Percentiles rank a stretch among this genome's conserved stretches.
Evolutionary conservation across 2,888 invertebrate genomes (phyloP).

Genomic region (Spodoptera picta): DNA sequence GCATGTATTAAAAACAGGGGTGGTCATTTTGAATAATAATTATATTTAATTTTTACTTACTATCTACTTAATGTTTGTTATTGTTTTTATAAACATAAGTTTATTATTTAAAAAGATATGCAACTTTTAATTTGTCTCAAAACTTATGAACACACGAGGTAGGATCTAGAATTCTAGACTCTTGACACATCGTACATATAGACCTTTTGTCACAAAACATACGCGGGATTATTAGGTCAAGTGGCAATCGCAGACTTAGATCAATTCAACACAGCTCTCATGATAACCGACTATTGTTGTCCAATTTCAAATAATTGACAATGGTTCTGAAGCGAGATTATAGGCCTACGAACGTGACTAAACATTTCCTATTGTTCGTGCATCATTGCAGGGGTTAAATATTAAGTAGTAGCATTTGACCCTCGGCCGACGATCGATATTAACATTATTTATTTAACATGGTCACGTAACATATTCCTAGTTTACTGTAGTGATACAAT

Average conservation of each 20-base stretch:
- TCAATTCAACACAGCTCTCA: slow-evolving; percentile 1
- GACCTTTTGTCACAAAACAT: not conserved
- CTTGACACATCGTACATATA: too few species aligned
- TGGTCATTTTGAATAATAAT: too few species aligned
- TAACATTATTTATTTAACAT: slow-evolving; percentile 2
- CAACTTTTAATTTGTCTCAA: too few species aligned
- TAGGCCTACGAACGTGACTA: not conserved
- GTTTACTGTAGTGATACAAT: too few species aligned
- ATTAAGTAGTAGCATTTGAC: slow-evolving; percentile 27
- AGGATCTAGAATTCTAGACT: too few species aligned
- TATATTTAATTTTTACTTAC: too few species aligned
- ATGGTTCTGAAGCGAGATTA: too few species aligned
- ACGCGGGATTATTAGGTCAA: slow-evolving; percentile 3
- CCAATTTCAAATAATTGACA: slow-evolving; percentile 31
- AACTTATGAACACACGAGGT: too few species aligned
- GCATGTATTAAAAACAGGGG: too few species aligned
- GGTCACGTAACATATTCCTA: slow-evolving; percentile 8
- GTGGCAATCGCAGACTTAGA: not conserved
- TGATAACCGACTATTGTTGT: slow-evolving; percentile 20
- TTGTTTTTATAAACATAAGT: too few species aligned
- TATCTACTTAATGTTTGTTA: too few species aligned
- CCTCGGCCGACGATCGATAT: slow-evolving; percentile 21
- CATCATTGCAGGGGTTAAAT: slow-evolving; percentile 22
- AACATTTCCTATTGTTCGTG: not conserved
- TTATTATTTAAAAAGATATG: too few species aligned